Percentiles rank a stretch among this genome's conserved stretches.
phyloP scores from a whole-genome alignment of 2,113 vertebrate species.

The Salminus brasiliensis region DNA sequence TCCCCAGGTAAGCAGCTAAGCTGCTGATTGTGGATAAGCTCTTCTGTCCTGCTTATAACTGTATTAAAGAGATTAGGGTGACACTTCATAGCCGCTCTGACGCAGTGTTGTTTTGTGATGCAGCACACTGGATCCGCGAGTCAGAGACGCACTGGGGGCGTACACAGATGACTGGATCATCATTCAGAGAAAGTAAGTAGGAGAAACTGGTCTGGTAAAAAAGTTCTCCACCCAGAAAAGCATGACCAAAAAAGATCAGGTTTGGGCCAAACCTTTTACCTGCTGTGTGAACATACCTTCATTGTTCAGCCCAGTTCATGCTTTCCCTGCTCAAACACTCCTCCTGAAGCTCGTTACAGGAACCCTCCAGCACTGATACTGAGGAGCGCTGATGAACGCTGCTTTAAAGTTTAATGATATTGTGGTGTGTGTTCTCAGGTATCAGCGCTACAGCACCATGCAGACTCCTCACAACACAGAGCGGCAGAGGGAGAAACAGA shows the following conservation, averaged over 20 bases:
- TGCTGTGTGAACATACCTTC: no score
- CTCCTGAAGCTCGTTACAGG: no score
- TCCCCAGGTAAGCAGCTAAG: conserved; percentile 16
- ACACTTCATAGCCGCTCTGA: not conserved
- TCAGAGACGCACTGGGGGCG: conserved; percentile 83
- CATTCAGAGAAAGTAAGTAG: conserved; percentile 84
- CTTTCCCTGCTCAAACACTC: no score
- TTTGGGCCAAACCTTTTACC: no score
- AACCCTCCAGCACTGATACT: no score
- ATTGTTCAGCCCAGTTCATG: no score
- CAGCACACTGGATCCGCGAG: conserved; percentile 86
- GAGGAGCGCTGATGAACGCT: no score
- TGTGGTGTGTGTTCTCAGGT: conserved; percentile 66
- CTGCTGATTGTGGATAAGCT: conserved; percentile 3
- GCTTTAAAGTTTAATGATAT: not conserved
- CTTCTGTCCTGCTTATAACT: not conserved
- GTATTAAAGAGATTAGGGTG: not conserved
- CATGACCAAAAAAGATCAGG: not conserved
- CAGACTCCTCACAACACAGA: conserved; percentile 80
- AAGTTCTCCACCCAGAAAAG: not conserved
- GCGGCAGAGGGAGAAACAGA: conserved; percentile 83
- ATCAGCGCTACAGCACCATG: conserved; percentile 79
- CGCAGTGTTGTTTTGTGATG: not conserved
- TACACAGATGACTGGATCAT: conserved; percentile 92
- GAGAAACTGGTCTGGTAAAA: not conserved